Evolutionary conservation across 2,888 invertebrate genomes (phyloP).

Genomic region (Morpho achilles): DNA sequence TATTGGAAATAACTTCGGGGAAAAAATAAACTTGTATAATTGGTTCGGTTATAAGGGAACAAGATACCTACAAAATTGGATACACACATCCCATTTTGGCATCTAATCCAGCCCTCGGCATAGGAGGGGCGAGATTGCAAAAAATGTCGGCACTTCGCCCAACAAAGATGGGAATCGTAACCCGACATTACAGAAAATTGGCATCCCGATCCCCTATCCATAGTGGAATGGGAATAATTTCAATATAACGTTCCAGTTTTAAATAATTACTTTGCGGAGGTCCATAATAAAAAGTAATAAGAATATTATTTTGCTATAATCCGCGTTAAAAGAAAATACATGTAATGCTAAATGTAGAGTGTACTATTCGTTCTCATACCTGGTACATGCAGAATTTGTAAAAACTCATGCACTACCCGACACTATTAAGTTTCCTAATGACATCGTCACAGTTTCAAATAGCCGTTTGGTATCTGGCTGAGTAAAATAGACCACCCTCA

Average conservation of each 20-base stretch:
- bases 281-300: no score
- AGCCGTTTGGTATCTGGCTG: no score
- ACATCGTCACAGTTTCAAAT: no score
- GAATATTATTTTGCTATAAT: not conserved
- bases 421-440: no score
- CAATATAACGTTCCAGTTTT: slow-evolving; percentile 37
- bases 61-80: slow-evolving; percentile 13
- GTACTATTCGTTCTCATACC: no score
- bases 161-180: slow-evolving; percentile 71
- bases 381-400: no score
- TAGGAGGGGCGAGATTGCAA: slow-evolving; percentile 57
- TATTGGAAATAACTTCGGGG: no score
- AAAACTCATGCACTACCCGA: no score
- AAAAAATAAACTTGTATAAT: slow-evolving; percentile 3
- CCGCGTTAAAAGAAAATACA: no score
- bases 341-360: no score
- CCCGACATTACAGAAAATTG: slow-evolving; percentile 75
- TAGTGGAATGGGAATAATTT: slow-evolving; percentile 36
- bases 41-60: not conserved
- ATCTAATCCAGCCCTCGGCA: slow-evolving; percentile 43
- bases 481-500: no score
- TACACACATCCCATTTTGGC: slow-evolving; percentile 20
- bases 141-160: slow-evolving; percentile 67
- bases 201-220: slow-evolving; percentile 51
- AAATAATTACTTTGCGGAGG: no score